These are phyloP conservation scores for Popillia japonica DNA, from an alignment of 1,140 invertebrate species.

Conservation along the genomic window DNA sequence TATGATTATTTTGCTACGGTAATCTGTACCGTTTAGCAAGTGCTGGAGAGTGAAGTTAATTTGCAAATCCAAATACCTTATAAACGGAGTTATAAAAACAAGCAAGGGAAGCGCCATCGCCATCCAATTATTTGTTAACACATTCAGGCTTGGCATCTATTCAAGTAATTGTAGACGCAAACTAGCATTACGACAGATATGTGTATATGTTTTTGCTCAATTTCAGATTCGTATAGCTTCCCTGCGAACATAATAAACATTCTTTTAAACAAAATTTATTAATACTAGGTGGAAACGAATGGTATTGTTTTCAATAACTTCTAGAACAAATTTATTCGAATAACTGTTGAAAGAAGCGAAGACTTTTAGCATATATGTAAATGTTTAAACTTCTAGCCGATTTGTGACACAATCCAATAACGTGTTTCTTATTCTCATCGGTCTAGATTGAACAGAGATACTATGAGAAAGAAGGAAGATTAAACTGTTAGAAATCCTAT, in stretches of 20 bases:
- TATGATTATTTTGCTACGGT: too few relatives aligned
- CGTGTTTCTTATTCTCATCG: neutral
- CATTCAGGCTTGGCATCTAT: neutral
- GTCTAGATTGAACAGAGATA: constrained; percentile 2
- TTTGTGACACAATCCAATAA: constrained; percentile 21
- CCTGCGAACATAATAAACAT: constrained; percentile 15
- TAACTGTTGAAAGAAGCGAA: constrained; percentile 26
- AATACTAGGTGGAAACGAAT: constrained; percentile 30
- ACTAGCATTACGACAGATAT: constrained; percentile 16
- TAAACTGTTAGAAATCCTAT: constrained; percentile 10
- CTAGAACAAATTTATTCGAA: constrained; percentile 29
- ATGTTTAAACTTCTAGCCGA: constrained; percentile 30
- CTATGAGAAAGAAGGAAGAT: neutral
- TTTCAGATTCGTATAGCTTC: constrained; percentile 20
- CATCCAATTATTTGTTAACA: constrained; percentile 31
- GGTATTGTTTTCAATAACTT: constrained; percentile 31
- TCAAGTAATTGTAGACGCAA: constrained; percentile 29
- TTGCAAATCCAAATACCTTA: constrained; percentile 12
- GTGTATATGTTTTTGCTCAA: constrained; percentile 20
- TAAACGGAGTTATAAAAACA: constrained; percentile 24
- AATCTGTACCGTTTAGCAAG: neutral
- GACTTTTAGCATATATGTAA: constrained; percentile 33
- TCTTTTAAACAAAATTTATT: constrained; percentile 30
- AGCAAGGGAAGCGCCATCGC: constrained; percentile 1
- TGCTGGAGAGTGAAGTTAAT: neutral